phyloP scores from a whole-genome alignment of 2,113 vertebrate species.

The Dolichotis patagonum region DNA sequence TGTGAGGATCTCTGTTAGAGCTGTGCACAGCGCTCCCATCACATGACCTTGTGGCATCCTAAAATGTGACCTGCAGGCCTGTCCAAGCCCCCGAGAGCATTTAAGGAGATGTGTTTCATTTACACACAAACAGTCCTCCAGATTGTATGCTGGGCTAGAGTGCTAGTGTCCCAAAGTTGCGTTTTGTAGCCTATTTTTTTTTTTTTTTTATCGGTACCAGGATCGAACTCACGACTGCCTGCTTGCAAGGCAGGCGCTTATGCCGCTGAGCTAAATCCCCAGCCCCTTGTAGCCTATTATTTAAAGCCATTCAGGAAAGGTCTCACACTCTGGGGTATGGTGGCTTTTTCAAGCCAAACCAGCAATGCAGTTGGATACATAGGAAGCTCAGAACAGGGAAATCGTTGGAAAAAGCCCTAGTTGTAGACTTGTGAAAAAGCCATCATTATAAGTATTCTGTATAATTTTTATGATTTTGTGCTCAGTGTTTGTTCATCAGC shows the following conservation, averaged over 20 bases:
- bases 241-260: too few relatives aligned
- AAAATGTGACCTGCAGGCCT: not conserved
- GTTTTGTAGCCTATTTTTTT: not conserved
- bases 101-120: not conserved
- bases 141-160: not conserved
- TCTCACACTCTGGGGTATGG: not conserved
- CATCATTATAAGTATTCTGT: constrained; percentile 5
- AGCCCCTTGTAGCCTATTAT: not conserved
- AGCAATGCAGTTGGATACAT: not conserved
- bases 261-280: too few relatives aligned
- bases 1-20: not conserved
- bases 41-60: fast-evolving
- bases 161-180: not conserved
- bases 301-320: not conserved
- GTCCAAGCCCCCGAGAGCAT: not conserved
- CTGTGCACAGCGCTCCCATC: fast-evolving
- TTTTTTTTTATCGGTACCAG: too few relatives aligned
- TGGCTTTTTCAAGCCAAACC: constrained; percentile 14
- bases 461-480: not conserved
- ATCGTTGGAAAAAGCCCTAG: not conserved
- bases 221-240: too few relatives aligned
- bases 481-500: not conserved
- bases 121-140: not conserved
- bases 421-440: not conserved
- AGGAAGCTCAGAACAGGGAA: not conserved